phyloP scores from a whole-genome alignment of 2,888 invertebrate species.

The Deroplatys truncata region DNA sequence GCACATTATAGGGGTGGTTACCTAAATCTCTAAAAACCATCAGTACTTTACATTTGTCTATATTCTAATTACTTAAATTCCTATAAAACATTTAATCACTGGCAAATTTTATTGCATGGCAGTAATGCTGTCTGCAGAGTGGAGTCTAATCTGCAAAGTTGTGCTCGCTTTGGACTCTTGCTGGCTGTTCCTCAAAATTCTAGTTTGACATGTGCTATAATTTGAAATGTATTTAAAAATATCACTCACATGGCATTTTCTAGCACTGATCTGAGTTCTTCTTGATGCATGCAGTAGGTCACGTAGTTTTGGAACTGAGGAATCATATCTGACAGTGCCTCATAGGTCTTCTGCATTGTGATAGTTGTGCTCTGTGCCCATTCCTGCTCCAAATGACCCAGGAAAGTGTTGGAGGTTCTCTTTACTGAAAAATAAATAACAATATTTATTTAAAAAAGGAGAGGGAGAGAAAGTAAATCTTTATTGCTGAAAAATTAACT shows the following conservation, averaged over 20 bases:
- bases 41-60: too few species aligned
- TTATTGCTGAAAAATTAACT: background rate
- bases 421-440: slow-evolving; percentile 9
- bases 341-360: background rate
- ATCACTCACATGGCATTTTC: slow-evolving; percentile 1
- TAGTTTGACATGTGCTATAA: too few species aligned
- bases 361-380: background rate
- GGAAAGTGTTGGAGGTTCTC: background rate
- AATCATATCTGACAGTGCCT: background rate
- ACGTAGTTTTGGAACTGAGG: background rate
- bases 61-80: too few species aligned
- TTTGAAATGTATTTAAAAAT: background rate
- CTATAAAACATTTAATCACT: too few species aligned
- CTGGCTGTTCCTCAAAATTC: too few species aligned
- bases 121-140: too few species aligned
- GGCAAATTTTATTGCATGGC: too few species aligned
- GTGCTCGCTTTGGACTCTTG: too few species aligned
- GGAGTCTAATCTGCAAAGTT: too few species aligned
- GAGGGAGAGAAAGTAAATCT: background rate
- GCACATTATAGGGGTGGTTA: too few species aligned
- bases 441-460: background rate
- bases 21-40: too few species aligned
- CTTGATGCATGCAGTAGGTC: slow-evolving; percentile 4
- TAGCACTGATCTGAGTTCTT: background rate
- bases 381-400: background rate